These are phyloP conservation scores for Drosophila austrosaltans DNA, from an alignment of 2,888 invertebrate genomes.

Conservation along the genomic window DNA sequence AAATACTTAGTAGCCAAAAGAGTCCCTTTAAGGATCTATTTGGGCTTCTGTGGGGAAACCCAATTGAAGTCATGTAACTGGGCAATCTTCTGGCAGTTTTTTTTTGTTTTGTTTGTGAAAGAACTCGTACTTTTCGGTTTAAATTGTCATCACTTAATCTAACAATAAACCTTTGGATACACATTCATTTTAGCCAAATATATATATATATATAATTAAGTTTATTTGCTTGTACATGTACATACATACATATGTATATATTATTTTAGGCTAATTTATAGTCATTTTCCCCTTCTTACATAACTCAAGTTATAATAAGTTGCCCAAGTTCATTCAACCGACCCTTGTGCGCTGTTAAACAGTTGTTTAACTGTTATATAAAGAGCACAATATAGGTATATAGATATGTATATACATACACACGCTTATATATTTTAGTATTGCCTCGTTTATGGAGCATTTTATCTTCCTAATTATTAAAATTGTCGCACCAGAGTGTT, in stretches of 20 bases:
- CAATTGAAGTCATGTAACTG: background rate
- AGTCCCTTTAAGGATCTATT: too few relatives aligned
- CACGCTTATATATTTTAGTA: slow-evolving; percentile 15
- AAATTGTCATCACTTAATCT: background rate
- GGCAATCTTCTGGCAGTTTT: too few relatives aligned
- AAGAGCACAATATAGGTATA: slow-evolving; percentile 11
- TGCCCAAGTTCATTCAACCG: slow-evolving; percentile 42
- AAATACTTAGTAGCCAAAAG: too few relatives aligned
- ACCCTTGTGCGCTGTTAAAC: slow-evolving; percentile 28
- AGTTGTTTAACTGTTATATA: slow-evolving; percentile 38
- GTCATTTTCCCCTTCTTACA: background rate
- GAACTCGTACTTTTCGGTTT: background rate
- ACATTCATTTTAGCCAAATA: background rate
- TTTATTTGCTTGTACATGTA: background rate
- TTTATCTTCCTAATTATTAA: slow-evolving; percentile 31
- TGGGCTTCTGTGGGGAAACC: too few relatives aligned
- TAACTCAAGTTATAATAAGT: background rate
- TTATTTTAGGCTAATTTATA: slow-evolving; percentile 6
- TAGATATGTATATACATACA: slow-evolving; percentile 8
- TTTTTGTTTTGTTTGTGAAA: too few relatives aligned
- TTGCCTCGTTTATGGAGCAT: slow-evolving; percentile 20
- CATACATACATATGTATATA: background rate
- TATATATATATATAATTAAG: background rate
- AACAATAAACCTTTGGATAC: background rate
- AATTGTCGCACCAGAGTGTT: slow-evolving; percentile 31